Evolutionary conservation across 2,797 vertebrate genomes (phyloP).

Genomic region (Gobionotothen gibberifrons): DNA sequence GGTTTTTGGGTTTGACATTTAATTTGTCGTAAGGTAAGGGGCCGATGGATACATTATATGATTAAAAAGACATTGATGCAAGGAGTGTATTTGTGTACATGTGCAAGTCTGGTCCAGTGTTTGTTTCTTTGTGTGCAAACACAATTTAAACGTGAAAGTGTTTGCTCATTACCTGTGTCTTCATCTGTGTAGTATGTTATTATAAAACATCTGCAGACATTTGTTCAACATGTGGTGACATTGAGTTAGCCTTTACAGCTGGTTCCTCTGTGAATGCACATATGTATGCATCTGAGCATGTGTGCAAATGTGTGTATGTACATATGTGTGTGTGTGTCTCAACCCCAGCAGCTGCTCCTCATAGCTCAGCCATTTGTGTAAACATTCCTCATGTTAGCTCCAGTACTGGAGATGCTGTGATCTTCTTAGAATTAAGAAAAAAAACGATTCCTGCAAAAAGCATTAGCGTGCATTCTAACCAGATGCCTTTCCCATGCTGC

Average conservation of each 20-base stretch:
- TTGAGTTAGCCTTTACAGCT: neutral
- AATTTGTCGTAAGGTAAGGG: no score
- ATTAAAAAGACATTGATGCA: neutral
- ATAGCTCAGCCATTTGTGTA: neutral
- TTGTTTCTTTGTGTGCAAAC: no score
- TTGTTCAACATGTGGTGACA: neutral
- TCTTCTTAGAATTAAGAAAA: constrained; percentile 13
- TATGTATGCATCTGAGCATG: neutral
- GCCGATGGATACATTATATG: neutral
- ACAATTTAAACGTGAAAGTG: neutral
- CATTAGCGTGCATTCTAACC: constrained; percentile 1
- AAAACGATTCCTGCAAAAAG: neutral
- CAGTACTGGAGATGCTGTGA: constrained; percentile 20
- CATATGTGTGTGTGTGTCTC: neutral
- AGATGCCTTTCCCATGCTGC: constrained; percentile 5
- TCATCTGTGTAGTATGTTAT: neutral
- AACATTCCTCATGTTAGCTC: constrained; percentile 28
- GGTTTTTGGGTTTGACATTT: no score
- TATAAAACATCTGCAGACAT: no score
- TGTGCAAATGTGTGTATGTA: neutral
- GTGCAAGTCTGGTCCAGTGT: neutral
- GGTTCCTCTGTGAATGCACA: neutral
- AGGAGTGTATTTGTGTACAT: neutral
- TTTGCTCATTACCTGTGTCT: neutral
- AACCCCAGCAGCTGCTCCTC: constrained; percentile 29